Percentiles rank a stretch among this genome's conserved stretches.
Conservation (phyloP, 2,888 invertebrate genomes). For the Drosophila tripunctata region DNA sequence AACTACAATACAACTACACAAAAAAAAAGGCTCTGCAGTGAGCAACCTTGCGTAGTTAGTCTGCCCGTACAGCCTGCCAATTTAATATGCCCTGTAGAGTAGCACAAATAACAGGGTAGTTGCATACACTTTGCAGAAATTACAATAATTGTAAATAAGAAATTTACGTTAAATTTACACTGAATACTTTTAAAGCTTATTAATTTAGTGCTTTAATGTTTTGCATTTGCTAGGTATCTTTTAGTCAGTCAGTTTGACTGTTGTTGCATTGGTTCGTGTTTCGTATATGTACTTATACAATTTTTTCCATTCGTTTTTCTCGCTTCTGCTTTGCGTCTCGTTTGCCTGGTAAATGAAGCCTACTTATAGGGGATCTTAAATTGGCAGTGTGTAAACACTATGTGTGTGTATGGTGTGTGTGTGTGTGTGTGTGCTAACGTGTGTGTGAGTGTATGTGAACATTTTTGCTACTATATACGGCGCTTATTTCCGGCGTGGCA, state of each 20-base stretch:
- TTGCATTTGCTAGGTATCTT: conserved; percentile 1
- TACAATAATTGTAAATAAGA: no score
- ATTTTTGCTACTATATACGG: conserved; percentile 58
- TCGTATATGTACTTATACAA: not conserved
- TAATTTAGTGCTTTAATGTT: not conserved
- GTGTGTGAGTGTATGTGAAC: conserved; percentile 18
- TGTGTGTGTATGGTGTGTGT: conserved; percentile 1
- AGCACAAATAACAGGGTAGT: not conserved
- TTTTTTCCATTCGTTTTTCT: not conserved
- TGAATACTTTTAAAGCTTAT: no score
- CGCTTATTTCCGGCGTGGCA: conserved; percentile 76
- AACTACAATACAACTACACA: conserved; percentile 22
- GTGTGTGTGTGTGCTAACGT: conserved; percentile 15
- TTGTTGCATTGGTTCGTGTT: not conserved
- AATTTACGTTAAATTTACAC: no score
- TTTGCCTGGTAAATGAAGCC: conserved; percentile 71
- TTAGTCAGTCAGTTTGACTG: not conserved
- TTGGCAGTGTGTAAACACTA: conserved; percentile 66
- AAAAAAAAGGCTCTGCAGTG: not conserved
- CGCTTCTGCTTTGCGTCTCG: conserved; percentile 26
- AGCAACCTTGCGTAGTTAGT: conserved; percentile 46
- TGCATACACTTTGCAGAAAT: not conserved
- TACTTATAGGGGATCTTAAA: conserved; percentile 74
- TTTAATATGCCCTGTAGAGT: conserved; percentile 22
- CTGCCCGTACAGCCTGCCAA: conserved; percentile 19